Evolutionary conservation across 2,113 vertebrate genomes (phyloP), one percentile per base, ranked within the genome.

Genomic region (Neofelis nebulosa): DNA sequence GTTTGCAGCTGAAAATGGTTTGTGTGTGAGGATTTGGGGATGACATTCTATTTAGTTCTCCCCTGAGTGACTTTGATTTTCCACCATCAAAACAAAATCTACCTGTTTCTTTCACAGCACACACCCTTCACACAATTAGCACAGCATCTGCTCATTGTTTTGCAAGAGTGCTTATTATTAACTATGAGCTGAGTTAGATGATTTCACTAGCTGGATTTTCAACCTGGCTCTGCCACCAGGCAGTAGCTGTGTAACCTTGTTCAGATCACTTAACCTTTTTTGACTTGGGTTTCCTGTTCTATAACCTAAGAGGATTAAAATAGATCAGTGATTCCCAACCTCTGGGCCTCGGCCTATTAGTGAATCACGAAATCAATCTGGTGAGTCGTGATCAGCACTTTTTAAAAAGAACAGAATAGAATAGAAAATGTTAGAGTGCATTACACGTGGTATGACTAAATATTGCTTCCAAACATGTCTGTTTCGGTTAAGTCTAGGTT

Each of bases 251-350:
- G 57, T 96, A 86, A 76, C 83, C 91, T 91, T 89, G 89, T 83
- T n/a, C 38, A 68, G 50, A 31, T 91, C 73, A 41, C 55, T 65
- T 80, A 50, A 89, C 36, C 68, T 92, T 95, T 97, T 90, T 73
- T 85, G 92, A 86, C 61, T 95, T 96, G 10, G 5, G 68, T 88
- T 92, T 96, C 93, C 89, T 94, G 57, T 10, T 97, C 79, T 92
- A 65, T 27, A 85, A 74, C 61, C 27, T 74, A 90, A 89, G 23
- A 74, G 52, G 41, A 41, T 82, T 92, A 90, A 90, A 96, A 88
- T 29, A 80, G 89, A 95, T 69, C n/a, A 38, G n/a, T 23, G 12
- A 74, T 41, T 93, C 55, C 93, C 12, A 14, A 91, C 78, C 74
- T 74, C 38, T 27, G 78, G 83, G 25, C 29, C 63, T 73, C 2